Conservation (phyloP, 2,113 vertebrate species). For the Lepus timidus region DNA sequence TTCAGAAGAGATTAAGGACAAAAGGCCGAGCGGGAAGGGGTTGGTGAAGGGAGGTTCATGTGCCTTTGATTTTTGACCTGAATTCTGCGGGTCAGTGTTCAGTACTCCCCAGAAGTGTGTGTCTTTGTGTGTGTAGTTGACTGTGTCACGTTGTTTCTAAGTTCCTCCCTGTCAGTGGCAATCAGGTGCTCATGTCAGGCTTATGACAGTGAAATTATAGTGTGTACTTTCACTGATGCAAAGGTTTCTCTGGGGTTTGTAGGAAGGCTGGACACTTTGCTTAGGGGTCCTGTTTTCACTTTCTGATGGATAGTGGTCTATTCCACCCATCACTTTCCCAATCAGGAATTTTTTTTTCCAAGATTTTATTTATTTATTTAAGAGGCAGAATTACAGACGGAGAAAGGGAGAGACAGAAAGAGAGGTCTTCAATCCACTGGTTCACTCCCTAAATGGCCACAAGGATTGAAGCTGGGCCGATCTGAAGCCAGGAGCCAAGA, state of each 20-base stretch:
- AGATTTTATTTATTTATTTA: too few species aligned
- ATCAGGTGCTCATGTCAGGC: not conserved
- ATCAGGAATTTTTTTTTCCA: not conserved
- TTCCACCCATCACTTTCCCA: not conserved
- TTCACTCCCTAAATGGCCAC: too few species aligned
- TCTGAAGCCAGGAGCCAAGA: too few species aligned
- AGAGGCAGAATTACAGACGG: too few species aligned
- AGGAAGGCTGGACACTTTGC: not conserved
- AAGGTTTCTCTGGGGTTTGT: not conserved
- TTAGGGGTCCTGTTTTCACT: not conserved
- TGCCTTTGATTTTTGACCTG: not conserved
- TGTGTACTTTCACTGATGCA: not conserved
- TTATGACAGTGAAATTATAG: not conserved
- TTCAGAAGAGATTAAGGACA: not conserved
- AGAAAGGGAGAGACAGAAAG: too few species aligned
- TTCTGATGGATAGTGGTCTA: not conserved
- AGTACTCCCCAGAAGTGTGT: not conserved
- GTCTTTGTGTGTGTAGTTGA: not conserved
- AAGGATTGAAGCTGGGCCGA: too few species aligned
- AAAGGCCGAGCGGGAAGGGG: not conserved
- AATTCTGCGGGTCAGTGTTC: not conserved
- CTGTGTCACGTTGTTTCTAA: not conserved
- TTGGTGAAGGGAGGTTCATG: not conserved
- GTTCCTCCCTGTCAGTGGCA: not conserved
- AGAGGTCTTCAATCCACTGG: too few species aligned